A percentile compares a stretch with the other conserved stretches of the same genome.
These are phyloP conservation scores for Neosalanx taihuensis DNA, from an alignment of 2,797 vertebrate genomes.

Conservation along the genomic window DNA sequence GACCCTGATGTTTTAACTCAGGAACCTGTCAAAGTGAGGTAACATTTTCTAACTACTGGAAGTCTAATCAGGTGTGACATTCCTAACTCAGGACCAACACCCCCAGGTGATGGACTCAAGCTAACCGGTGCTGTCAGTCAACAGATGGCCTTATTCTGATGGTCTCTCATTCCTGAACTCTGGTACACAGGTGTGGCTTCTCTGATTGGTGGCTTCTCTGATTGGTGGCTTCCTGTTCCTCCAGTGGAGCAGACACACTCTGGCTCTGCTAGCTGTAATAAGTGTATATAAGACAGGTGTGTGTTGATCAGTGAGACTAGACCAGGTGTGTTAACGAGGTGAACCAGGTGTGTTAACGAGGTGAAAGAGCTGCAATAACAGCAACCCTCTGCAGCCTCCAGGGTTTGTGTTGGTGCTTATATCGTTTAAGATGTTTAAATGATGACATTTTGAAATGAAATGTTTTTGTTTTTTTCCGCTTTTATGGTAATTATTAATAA, in stretches of 20 bases:
- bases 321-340: conserved; percentile 53
- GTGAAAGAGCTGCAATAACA: conserved; percentile 76
- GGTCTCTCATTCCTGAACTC: conserved; percentile 20
- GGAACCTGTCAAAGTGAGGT: conserved; percentile 57
- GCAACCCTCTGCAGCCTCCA: conserved; percentile 58
- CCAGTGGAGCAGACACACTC: conserved; percentile 27
- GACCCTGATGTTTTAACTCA: conserved; percentile 65
- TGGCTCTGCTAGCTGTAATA: conserved; percentile 26
- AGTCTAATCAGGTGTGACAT: conserved; percentile 27
- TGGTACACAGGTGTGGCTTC: conserved; percentile 38
- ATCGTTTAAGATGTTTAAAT: conserved; percentile 71
- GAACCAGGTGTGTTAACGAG: conserved; percentile 41
- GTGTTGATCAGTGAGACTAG: conserved; percentile 55
- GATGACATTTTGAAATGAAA: conserved; percentile 63
- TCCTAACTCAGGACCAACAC: conserved; percentile 57
- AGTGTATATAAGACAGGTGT: conserved; percentile 32
- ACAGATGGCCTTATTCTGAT: conserved; percentile 17
- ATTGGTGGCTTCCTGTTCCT: no score
- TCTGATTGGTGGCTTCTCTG: conserved; percentile 1
- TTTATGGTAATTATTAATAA: conserved; percentile 74
- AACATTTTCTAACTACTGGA: conserved; percentile 32
- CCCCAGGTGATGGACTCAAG: conserved; percentile 13
- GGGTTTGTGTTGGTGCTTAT: conserved; percentile 75
- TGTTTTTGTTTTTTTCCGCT: conserved; percentile 60
- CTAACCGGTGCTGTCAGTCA: conserved; percentile 21